Base-by-base conservation (phyloP, 2,113 vertebrate species). In the Castor canadensis region DNA sequence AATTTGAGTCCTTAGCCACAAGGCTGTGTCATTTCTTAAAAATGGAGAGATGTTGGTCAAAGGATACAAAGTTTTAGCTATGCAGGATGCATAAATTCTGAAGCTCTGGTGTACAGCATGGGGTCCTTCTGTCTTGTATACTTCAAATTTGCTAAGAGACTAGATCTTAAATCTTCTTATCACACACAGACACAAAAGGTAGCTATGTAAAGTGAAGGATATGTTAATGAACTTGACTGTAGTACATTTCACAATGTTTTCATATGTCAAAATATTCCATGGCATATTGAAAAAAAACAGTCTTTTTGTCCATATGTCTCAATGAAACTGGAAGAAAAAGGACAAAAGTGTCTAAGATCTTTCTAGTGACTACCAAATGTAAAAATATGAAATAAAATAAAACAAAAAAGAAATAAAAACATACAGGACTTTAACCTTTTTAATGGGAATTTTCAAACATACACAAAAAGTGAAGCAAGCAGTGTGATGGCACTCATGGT, bases 121-220 rank as follows among this genome's bases (percentile, higher is more conserved):
- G 19, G 12, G 35, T 6, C 13, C n/a, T n/a, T n/a, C n/a, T n/a
- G n/a, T n/a, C n/a, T 16, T 6, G 0, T 7, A 7, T 4, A 6
- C 26, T 35, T 71, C 8, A 67, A 45, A 67, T 71, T 45, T 71
- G 52, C 62, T 84, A 84, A 90, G 38, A 77, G 10, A 35, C 20
- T 45, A 60, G 35, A 30, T 56, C 30, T 66, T 15, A 40, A 64
- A 73, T 47, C 19, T 82, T 67, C 32, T 54, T 32, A 72, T 16
- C 8, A 80, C 35, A 47, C 28, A 26, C 3, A 40, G 17, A 26
- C 47, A 49, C 6, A 94, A 15, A 38, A 62, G 54, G 72, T 40
- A 49, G 38, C 32, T 35, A 9, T 28, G 22, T 49, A 32, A 45
- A 16, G 22, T 24, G 22, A 62, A 7, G 1, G 13, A 60, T 58